phyloP scores from a whole-genome alignment of 2,797 vertebrate species.

The Schizothorax lantsangensis region DNA sequence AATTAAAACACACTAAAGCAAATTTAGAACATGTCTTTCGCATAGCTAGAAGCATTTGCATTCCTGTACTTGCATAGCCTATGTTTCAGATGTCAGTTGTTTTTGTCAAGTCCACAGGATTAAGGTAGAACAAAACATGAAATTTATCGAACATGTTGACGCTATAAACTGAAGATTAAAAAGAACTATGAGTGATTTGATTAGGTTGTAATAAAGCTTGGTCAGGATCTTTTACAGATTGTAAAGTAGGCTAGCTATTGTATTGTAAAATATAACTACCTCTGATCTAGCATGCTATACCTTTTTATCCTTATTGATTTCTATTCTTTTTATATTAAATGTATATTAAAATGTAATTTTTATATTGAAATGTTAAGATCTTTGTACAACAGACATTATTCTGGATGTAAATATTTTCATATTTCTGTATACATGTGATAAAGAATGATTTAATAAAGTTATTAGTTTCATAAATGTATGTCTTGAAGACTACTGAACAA shows the following conservation, averaged over 20 bases:
- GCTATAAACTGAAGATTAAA: conserved; percentile 52
- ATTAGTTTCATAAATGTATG: conserved; percentile 70
- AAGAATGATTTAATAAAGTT: conserved; percentile 81
- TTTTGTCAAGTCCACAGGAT: neutral
- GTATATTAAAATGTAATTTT: conserved; percentile 76
- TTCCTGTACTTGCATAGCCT: neutral
- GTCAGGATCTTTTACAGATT: conserved; percentile 49
- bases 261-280: conserved; percentile 85
- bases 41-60: neutral
- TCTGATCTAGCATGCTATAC: conserved; percentile 84
- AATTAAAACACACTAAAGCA: neutral
- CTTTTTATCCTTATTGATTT: conserved; percentile 74
- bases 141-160: conserved; percentile 67
- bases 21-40: neutral
- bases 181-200: conserved; percentile 24
- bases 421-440: conserved; percentile 76
- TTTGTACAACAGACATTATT: conserved; percentile 78
- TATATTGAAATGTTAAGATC: conserved; percentile 67
- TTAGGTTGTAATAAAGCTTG: conserved; percentile 30
- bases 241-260: conserved; percentile 75
- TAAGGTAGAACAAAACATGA: conserved; percentile 40
- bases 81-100: neutral
- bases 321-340: conserved; percentile 78
- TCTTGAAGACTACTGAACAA: conserved; percentile 35
- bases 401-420: conserved; percentile 84